These are phyloP conservation scores for Sebastolobus alascanus DNA, from an alignment of 2,797 vertebrate genomes.

Conservation along the genomic window DNA sequence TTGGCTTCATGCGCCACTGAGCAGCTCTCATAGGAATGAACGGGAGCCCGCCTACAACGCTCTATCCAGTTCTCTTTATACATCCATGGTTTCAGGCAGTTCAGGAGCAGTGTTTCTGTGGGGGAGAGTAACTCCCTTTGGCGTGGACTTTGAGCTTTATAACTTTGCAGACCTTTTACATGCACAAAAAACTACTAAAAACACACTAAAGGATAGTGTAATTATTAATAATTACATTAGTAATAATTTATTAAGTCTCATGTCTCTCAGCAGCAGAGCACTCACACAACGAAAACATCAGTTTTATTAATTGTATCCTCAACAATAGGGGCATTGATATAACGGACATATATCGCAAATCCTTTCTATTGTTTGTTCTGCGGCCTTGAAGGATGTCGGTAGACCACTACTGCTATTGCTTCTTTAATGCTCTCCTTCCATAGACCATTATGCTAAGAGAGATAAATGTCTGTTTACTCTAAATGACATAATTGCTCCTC, in stretches of 20 bases:
- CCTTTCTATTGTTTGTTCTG: background rate
- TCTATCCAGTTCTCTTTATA: no score
- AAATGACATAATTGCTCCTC: slow-evolving; percentile 67
- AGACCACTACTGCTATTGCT: background rate
- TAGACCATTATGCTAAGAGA: slow-evolving; percentile 52
- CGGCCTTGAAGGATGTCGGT: background rate
- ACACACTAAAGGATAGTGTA: background rate
- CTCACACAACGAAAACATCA: background rate
- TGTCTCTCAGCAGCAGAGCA: background rate
- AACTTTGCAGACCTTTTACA: no score
- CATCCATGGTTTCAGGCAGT: no score
- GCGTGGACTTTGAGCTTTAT: no score
- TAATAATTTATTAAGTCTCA: background rate
- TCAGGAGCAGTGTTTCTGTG: no score
- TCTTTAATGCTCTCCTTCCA: slow-evolving; percentile 35
- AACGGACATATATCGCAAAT: background rate
- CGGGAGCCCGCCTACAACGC: no score
- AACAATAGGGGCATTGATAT: background rate
- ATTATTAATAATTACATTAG: no score
- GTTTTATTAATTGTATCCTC: background rate
- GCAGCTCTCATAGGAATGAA: no score
- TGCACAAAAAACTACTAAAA: no score
- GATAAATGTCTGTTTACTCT: slow-evolving; percentile 62
- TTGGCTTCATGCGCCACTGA: no score
- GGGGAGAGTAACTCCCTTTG: no score